Conservation (phyloP, 2,888 invertebrate species). For the Callyntrura guangdongensis region DNA sequence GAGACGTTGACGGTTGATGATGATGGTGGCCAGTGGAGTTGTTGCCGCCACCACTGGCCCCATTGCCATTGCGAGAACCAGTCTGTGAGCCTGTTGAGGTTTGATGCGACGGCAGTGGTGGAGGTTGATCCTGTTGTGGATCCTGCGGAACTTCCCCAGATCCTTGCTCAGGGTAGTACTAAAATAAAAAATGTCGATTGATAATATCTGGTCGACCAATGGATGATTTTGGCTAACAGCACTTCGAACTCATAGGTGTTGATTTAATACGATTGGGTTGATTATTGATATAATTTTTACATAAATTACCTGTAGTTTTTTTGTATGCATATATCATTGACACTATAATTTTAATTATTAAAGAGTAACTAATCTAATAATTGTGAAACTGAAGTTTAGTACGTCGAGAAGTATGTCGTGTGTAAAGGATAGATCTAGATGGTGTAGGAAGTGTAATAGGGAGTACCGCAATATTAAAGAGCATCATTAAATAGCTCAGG, state of each 20-base stretch:
- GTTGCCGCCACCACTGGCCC: slow-evolving; percentile 62
- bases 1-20: slow-evolving; percentile 76
- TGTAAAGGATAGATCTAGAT: too few relatives aligned
- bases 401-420: too few relatives aligned
- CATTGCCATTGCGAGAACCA: slow-evolving; percentile 77
- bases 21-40: slow-evolving; percentile 59
- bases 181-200: neutral
- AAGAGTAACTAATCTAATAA: too few relatives aligned
- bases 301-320: too few relatives aligned
- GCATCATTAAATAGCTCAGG: too few relatives aligned
- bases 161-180: slow-evolving; percentile 92
- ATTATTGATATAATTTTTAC: too few relatives aligned
- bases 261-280: neutral
- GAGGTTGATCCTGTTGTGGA: slow-evolving; percentile 72
- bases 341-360: too few relatives aligned
- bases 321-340: neutral
- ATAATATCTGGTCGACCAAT: neutral
- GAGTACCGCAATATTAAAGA: too few relatives aligned
- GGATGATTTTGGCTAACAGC: neutral
- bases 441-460: too few relatives aligned
- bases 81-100: slow-evolving; percentile 79
- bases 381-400: too few relatives aligned
- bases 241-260: neutral
- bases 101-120: slow-evolving; percentile 79
- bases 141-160: slow-evolving; percentile 62